These are phyloP conservation scores for Sebastolobus alascanus DNA, from an alignment of 2,797 vertebrate genomes.

Conservation along the genomic window DNA sequence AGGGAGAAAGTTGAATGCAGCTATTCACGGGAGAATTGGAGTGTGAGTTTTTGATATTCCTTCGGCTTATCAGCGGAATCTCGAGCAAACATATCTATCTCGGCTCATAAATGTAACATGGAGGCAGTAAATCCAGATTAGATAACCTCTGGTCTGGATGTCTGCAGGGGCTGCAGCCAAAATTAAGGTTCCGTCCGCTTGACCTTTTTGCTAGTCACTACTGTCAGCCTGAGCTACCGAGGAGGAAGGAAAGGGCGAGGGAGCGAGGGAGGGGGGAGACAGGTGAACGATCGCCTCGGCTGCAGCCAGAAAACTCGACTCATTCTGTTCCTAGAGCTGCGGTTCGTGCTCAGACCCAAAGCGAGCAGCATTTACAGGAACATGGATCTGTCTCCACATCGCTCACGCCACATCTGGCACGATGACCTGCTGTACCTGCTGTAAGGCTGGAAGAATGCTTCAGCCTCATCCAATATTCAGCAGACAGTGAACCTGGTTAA, in stretches of 20 bases:
- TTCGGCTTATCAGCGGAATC: constrained; percentile 63
- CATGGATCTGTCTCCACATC: constrained; percentile 52
- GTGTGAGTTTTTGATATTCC: constrained; percentile 68
- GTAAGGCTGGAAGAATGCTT: constrained; percentile 37
- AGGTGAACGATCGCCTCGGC: neutral
- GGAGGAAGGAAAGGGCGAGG: neutral
- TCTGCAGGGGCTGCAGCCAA: constrained; percentile 50
- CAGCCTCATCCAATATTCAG: constrained; percentile 64
- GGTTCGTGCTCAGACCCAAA: constrained; percentile 45
- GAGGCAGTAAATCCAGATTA: constrained; percentile 65
- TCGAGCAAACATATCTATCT: constrained; percentile 58
- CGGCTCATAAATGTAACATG: constrained; percentile 70
- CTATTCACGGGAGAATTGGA: constrained; percentile 51
- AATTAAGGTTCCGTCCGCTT: constrained; percentile 54
- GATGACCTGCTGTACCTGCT: constrained; percentile 55
- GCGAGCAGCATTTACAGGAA: constrained; percentile 53
- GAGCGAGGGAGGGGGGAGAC: neutral
- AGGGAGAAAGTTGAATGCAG: constrained; percentile 34
- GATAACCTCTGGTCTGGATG: constrained; percentile 49
- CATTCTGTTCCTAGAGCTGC: constrained; percentile 36
- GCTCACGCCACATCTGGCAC: constrained; percentile 48
- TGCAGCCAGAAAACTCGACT: constrained; percentile 42
- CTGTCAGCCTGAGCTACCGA: constrained; percentile 31
- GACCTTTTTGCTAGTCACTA: constrained; percentile 62
- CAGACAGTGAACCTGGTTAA: constrained; percentile 33